Evolutionary conservation across 1,140 invertebrate species (phyloP), one percentile per base, ranked within the genome.

Genomic region (Atopsyche davidsoni): DNA sequence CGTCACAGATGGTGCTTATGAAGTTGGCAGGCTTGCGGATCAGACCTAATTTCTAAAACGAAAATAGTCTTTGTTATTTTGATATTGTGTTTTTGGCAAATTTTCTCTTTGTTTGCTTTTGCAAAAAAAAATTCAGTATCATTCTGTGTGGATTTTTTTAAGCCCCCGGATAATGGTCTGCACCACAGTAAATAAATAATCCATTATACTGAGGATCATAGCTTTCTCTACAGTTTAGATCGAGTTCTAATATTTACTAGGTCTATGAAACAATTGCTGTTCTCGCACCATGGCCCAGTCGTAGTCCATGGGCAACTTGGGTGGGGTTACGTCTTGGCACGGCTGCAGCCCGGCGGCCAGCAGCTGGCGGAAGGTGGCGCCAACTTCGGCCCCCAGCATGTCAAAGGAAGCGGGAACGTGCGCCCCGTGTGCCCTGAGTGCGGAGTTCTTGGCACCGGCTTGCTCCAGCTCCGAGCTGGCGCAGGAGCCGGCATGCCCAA

Each of bases 281-380:
- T n/a, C n/a, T n/a, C 24, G 65, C 67, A 90, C 87, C 63, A 94
- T 83, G 2, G 96, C 96, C 96, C 96, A 99, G 49, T 85, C 90
- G 69, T 96, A 99, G 68, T 99, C 96, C 96, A 99, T 99, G 1
- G 96, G 96, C 19, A 99, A 96, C 35, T 96, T 97, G 11, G 97
- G 97, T 25, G 97, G 96, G 14, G 96, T 90, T 22, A 93, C 79
- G 75, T 99, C 97, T 23, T 89, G 82, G 60, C 83, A 79, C 0
- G 90, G 91, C 9, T 91, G 79, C 59, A 99, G 92, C 22, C 92
- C 92, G 36, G 85, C 76, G 17, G 78, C 73, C 0, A 98, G 90
- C 22, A 99, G 72, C 35, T 83, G 77, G 28, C 82, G 72, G 70
- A 96, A 98, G 53, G 86, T 80, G 62, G 81, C 72, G 17, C 81